Evolutionary conservation across 2,888 invertebrate species (phyloP), one percentile per base, ranked within the genome.

Genomic region (Drosophila anomalipes): DNA sequence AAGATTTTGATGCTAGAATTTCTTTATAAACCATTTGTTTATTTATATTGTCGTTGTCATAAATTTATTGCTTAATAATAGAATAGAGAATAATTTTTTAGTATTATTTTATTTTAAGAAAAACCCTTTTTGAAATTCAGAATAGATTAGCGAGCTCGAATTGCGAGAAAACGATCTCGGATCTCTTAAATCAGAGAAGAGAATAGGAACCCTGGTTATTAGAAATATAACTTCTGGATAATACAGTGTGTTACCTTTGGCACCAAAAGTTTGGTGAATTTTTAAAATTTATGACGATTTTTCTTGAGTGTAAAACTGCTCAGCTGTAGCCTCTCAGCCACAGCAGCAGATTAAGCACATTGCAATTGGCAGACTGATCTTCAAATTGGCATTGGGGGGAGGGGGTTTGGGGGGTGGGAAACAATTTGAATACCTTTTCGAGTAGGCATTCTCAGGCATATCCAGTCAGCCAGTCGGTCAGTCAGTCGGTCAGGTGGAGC

Each of bases 311-410:
- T 47, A 16, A 26, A 26, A 16, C 2, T 26, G 4, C 16, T 22
- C 47, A 47, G 22, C 22, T 47, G 0, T 9, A 9, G 19, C 39
- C 7, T 39, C 39, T 3, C 39, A 52, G 53, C 30, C 22, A 30
- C 22, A 51, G 19, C 49, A 12, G 52, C 47, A 22, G 39, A 33
- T 19, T 26, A 47, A 30, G 51, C 54, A 37, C 19, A n/a, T 52
- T 70, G 81, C 67, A 78, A 78, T 82, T 79, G 78, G 82, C 74
- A 68, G 82, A 64, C 51, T 59, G 82, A 78, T 67, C 78, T 67
- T 72, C 61, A 67, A 82, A 79, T 82, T 79, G 79, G 79, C 82
- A 82, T 79, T 7, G 39, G 28, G 26, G 26, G 26, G 26, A 0
- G 26, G 3, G 3, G 26, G n/a, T n/a, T n/a, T 22, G 82, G 68